Evolutionary conservation across 2,888 invertebrate species (phyloP), one percentile per base, ranked within the genome.

Genomic region (Serripes groenlandicus): DNA sequence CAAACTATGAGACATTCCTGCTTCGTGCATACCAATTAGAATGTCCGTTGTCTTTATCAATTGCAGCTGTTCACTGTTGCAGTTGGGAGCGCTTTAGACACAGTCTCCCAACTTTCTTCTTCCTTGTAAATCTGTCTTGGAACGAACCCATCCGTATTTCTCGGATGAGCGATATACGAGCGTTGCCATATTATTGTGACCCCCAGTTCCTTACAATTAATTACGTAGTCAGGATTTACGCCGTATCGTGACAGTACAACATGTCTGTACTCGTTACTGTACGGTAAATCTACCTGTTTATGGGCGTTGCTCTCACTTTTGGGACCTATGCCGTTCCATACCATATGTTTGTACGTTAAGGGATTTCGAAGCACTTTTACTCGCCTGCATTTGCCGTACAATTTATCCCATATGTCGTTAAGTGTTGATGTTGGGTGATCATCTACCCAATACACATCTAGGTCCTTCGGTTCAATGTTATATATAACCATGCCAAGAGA

Each of bases 11-110:
- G 94, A 90, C 35, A 94, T 86, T 9, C 94, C 94, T 0, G 94
- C 94, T 4, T 94, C 94, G 64, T 94, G 94, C 93, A 94, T 94
- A 5, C 94, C 94, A 1, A 94, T 88, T 11, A 94, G 84, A 71
- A 94, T 91, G 83, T 94, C 94, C 0, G 94, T 92, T 28, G 86
- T 75, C 3, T 91, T 66, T 1, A 94, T 88, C 9, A 89, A 58
- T 42, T 91, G 62, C 23, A 94, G 84, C 85, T 94, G 94, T 21
- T 91, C 0, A 94, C 88, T 42, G 79, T 68, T 42, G 90, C 89
- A 7, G 81, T 74, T 0, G 89, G 88, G 37, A 91, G 88, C 26
- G 80, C 80, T 32, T 85, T 52, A 71, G 85, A 81, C 4, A 93
- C 80, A 4, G 83, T 75, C 0, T 85, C 68, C 49, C 93, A 60